Conservation (phyloP, 2,888 invertebrate species). For the Drosophila seclusa region DNA sequence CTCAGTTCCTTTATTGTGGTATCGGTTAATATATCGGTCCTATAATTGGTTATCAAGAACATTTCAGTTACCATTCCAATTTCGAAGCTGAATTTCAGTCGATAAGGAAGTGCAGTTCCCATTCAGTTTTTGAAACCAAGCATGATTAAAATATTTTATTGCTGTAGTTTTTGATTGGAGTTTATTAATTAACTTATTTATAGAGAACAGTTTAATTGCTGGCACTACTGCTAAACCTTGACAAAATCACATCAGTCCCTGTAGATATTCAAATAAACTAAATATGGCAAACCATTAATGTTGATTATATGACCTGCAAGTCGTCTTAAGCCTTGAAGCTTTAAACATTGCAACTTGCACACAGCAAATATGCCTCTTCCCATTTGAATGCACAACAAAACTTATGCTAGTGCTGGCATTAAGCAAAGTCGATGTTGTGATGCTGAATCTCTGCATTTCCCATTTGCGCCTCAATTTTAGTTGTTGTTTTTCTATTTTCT, state of each 20-base stretch:
- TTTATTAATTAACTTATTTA: neutral
- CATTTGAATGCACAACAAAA: neutral
- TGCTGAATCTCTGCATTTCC: conserved; percentile 3
- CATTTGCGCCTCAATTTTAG: conserved; percentile 4
- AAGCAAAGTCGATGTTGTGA: neutral
- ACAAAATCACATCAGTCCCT: neutral
- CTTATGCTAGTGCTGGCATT: neutral
- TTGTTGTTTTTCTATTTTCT: neutral
- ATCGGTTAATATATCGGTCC: neutral
- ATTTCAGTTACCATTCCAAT: neutral
- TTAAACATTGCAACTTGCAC: neutral
- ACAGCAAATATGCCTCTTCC: neutral
- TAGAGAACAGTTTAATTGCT: neutral
- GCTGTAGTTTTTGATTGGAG: neutral
- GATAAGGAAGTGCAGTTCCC: neutral
- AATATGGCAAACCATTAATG: neutral
- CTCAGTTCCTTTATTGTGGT: neutral
- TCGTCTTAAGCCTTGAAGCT: neutral
- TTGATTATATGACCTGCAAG: neutral
- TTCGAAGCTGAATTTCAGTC: neutral
- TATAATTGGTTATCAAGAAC: neutral
- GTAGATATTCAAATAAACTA: neutral
- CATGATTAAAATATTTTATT: neutral
- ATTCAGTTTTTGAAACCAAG: neutral
- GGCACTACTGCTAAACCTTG: neutral